Evolutionary conservation across 2,888 invertebrate genomes (phyloP).

Genomic region (Acrobasis suavella): DNA sequence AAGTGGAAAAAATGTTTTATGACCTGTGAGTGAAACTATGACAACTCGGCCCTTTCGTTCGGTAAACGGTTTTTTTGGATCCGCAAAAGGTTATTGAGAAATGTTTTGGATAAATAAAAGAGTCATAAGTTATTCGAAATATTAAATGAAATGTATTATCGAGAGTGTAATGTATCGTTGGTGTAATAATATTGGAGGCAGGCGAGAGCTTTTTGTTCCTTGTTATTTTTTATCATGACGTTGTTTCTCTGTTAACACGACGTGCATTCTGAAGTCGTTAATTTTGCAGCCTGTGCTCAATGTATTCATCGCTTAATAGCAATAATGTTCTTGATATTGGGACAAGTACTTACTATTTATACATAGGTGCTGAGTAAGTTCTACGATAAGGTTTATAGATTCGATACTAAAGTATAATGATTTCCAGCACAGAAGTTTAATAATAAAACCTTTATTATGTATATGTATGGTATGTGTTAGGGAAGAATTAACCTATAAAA

Average conservation of each 20-base stretch:
- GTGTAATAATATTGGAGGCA: constrained; percentile 13
- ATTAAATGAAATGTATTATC: constrained; percentile 22
- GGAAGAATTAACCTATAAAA: too few species aligned
- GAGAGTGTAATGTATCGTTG: constrained; percentile 19
- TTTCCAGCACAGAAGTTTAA: too few species aligned
- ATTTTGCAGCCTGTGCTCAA: constrained; percentile 18
- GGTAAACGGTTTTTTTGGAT: constrained; percentile 54
- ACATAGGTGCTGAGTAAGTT: background rate
- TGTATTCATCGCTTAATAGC: constrained; percentile 17
- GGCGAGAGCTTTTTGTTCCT: constrained; percentile 17
- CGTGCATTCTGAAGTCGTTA: constrained; percentile 15
- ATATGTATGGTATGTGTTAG: too few species aligned
- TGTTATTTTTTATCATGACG: constrained; percentile 21
- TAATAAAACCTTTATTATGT: too few species aligned
- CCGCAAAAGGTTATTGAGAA: constrained; percentile 51
- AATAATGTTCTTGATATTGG: constrained; percentile 9
- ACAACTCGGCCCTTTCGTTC: constrained; percentile 63
- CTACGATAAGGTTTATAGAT: background rate
- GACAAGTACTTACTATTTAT: constrained; percentile 8
- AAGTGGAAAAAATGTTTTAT: constrained; percentile 79
- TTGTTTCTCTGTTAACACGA: constrained; percentile 22
- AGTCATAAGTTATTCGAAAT: constrained; percentile 47
- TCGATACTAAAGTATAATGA: background rate
- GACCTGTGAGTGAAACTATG: constrained; percentile 73
- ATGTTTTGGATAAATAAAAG: constrained; percentile 49